Base-by-base conservation (phyloP, 1,140 invertebrate genomes). In the Drosophila sturtevanti region DNA sequence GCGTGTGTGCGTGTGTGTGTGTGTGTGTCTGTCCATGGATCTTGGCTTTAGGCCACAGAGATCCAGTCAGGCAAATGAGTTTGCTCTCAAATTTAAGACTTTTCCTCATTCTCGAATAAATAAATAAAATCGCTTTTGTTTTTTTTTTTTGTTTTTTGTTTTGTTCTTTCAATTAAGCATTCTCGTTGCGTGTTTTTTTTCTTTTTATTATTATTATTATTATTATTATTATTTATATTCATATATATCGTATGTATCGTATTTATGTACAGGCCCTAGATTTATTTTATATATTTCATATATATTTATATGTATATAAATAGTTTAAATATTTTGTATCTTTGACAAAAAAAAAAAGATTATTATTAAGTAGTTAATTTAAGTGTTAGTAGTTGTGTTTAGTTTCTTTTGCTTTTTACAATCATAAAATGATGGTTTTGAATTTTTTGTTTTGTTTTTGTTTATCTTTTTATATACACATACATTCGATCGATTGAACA, bases 221-320 rank as follows among this genome's bases (percentile, higher is more conserved):
- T n/a, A n/a, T n/a, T 27, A 7, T 24, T 55, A n/a, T 14, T 38
- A 61, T 41, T 37, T 59, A 7, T n/a, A 44, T 16, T 12, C n/a
- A n/a, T 11, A 16, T 34, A 16, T 31, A 31, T 55, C 24, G 52
- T 48, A 48, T 21, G n/a, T 44, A 44, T 61, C 18, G 21, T 58
- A 67, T 74, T 21, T 75, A 75, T 75, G 62, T 75, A 75, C 72
- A 75, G 63, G 72, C 72, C 72, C 63, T 51, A 55, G n/a, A 14
- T 48, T 21, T 48, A 48, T 48, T 18, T 48, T 48, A 48, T 48
- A 48, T 44, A 44, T 44, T 44, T 35, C 4, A 35, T 35, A 44
- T 48, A 48, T 48, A 48, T 48, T 21, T 48, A 10, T 48, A 48
- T 60, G 58, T 27, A 54, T 59, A 64, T 72, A 73, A 73, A 73